Percentiles rank a stretch among this genome's conserved stretches.
These are phyloP conservation scores for Zingel zingel DNA, from an alignment of 2,113 vertebrate species.

Conservation along the genomic window DNA sequence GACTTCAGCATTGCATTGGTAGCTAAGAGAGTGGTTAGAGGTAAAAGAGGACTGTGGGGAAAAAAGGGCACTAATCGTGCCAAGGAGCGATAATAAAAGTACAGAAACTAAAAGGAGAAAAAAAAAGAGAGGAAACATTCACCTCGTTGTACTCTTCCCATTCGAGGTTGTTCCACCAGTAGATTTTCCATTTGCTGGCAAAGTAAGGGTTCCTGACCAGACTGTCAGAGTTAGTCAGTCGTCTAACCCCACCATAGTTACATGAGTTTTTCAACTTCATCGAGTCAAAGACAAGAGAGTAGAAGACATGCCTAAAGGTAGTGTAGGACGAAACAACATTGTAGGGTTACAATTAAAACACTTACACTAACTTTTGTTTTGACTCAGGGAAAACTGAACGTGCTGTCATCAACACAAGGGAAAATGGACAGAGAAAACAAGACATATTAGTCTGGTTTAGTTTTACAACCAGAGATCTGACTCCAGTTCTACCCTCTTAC, in stretches of 20 bases:
- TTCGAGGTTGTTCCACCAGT: conserved; percentile 42
- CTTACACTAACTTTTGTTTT: not conserved
- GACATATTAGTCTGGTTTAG: too few relatives aligned
- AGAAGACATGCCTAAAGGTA: not conserved
- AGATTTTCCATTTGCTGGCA: conserved; percentile 55
- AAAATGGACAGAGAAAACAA: not conserved
- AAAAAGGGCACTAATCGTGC: too few relatives aligned
- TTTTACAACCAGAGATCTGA: too few relatives aligned
- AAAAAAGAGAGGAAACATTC: not conserved
- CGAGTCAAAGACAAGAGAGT: conserved; percentile 47
- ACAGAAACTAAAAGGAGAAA: not conserved
- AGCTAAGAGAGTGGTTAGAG: too few relatives aligned
- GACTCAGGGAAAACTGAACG: not conserved
- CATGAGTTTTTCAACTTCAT: conserved; percentile 34
- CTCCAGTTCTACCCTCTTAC: conserved; percentile 4
- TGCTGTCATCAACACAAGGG: not conserved
- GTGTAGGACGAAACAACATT: not conserved
- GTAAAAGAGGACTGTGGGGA: too few relatives aligned
- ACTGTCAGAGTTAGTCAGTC: conserved; percentile 67
- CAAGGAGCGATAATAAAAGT: not conserved
- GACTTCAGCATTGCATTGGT: too few relatives aligned
- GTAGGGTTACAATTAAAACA: not conserved
- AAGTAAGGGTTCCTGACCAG: conserved; percentile 46
- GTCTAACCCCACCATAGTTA: conserved; percentile 45
- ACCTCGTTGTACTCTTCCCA: conserved; percentile 66